phyloP scores from a whole-genome alignment of 2,113 vertebrate species.

The Marmota monax region DNA sequence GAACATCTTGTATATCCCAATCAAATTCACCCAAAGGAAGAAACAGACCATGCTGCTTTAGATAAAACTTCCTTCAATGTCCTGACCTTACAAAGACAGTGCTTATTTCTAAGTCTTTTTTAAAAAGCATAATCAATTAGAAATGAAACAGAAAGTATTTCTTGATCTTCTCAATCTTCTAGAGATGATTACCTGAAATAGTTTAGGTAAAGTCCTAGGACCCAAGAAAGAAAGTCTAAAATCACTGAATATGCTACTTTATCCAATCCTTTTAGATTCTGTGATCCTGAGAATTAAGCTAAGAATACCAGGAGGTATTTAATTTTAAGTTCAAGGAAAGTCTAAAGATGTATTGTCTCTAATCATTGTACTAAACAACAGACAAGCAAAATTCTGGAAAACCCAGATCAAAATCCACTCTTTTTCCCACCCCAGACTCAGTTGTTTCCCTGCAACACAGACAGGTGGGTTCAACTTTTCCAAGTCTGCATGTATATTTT shows the following conservation, averaged over 20 bases:
- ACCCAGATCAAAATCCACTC: not conserved
- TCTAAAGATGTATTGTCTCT: not conserved
- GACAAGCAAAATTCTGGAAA: not conserved
- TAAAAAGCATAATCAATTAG: not conserved
- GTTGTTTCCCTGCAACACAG: fast-evolving
- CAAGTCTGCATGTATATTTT: not conserved
- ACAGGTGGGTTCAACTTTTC: not conserved
- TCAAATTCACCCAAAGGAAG: not conserved
- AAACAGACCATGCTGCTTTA: not conserved
- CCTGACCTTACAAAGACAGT: not conserved
- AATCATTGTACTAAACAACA: not conserved
- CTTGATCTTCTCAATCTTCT: not conserved
- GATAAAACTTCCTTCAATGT: not conserved
- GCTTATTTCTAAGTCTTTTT: not conserved
- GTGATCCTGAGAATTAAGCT: not conserved
- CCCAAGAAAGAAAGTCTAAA: not conserved
- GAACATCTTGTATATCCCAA: not conserved
- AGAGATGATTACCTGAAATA: not conserved
- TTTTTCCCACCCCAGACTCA: not conserved
- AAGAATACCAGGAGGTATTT: not conserved
- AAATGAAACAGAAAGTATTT: not conserved
- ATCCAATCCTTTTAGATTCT: not conserved
- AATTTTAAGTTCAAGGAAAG: not conserved
- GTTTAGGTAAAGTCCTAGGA: not conserved
- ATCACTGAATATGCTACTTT: not conserved